Percentiles rank a stretch among this genome's conserved stretches.
Evolutionary conservation across 2,113 vertebrate genomes (phyloP).

Genomic region (Istiophorus platypterus): DNA sequence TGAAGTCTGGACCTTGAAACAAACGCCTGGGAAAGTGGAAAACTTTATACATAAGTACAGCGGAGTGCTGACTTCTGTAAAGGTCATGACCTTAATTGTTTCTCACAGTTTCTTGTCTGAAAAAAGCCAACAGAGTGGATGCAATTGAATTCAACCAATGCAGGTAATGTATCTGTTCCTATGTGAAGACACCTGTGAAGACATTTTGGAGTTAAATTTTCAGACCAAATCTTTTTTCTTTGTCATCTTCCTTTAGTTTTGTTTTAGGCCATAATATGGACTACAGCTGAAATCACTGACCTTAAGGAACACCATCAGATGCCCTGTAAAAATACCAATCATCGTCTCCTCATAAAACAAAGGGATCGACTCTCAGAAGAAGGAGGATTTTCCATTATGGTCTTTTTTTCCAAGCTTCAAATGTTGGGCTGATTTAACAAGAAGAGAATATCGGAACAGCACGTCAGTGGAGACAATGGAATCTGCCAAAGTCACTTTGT

Average conservation of each 20-base stretch:
- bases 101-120: conserved; percentile 4
- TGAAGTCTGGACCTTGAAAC: conserved; percentile 79
- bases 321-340: conserved; percentile 64
- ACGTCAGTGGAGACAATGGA: conserved; percentile 25
- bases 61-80: conserved; percentile 53
- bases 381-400: conserved; percentile 63
- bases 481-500: conserved; percentile 61
- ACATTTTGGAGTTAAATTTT: background rate
- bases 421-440: conserved; percentile 67
- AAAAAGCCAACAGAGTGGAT: background rate
- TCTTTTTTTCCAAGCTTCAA: conserved; percentile 63
- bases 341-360: conserved; percentile 57
- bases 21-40: conserved; percentile 75
- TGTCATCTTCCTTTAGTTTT: background rate
- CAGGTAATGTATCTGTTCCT: background rate
- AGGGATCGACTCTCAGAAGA: conserved; percentile 41
- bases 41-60: conserved; percentile 51
- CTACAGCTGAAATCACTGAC: conserved; percentile 29
- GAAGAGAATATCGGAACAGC: conserved; percentile 41
- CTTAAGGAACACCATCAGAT: conserved; percentile 10
- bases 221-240: background rate
- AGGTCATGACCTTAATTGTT: conserved; percentile 46
- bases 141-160: background rate
- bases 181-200: conserved; percentile 7
- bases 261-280: background rate